Evolutionary conservation across 2,797 vertebrate species (phyloP).

Genomic region (Rhincodon typus): DNA sequence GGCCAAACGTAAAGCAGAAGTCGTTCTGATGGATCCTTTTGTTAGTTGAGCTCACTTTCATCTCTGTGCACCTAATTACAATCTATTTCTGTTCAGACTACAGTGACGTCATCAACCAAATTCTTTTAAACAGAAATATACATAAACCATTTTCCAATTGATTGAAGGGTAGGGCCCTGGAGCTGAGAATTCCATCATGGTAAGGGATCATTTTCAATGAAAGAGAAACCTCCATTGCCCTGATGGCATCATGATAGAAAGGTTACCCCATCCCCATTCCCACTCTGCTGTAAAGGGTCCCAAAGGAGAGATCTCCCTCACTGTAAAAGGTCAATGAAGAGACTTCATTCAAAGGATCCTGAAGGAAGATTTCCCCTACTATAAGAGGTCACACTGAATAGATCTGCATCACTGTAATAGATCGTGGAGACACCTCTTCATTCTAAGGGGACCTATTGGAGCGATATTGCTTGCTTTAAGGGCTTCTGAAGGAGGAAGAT

Average conservation of each 20-base stretch:
- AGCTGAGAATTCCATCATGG: neutral
- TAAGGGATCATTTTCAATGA: neutral
- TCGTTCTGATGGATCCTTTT: neutral
- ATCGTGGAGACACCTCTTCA: neutral
- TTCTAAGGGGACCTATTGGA: neutral
- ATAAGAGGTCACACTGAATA: neutral
- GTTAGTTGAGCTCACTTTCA: neutral
- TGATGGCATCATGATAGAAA: neutral
- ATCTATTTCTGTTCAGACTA: neutral
- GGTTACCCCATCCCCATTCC: neutral
- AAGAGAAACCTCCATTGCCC: neutral
- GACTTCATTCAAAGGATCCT: neutral
- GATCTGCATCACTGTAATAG: neutral
- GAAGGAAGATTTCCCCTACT: too few relatives aligned
- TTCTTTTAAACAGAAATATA: neutral
- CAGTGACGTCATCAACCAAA: neutral
- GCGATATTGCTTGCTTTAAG: neutral
- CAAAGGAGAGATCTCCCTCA: neutral
- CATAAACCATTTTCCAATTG: neutral
- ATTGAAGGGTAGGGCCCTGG: neutral
- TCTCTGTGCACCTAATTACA: neutral
- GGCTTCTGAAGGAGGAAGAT: neutral
- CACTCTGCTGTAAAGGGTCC: neutral
- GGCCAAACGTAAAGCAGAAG: neutral
- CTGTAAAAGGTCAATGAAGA: neutral